Conservation (phyloP, 2,888 invertebrate genomes). For the Mayetiola destructor region DNA sequence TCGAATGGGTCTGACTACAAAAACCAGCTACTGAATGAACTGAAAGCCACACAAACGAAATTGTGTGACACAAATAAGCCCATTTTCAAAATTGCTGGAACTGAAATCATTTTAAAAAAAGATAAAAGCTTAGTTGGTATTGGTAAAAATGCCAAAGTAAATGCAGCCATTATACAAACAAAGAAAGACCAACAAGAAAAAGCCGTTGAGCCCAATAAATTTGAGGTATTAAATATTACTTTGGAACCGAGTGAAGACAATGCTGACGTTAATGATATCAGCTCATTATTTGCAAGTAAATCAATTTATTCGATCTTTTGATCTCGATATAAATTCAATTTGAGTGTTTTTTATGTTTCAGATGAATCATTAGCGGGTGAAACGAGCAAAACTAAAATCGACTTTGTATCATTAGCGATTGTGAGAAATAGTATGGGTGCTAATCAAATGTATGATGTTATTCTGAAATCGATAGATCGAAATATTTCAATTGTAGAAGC, state of each 20-base stretch:
- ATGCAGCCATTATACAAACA: background rate
- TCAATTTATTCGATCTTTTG: background rate
- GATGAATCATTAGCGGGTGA: background rate
- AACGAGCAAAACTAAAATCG: conserved; percentile 38
- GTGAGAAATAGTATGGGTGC: conserved; percentile 50
- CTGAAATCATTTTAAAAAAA: background rate
- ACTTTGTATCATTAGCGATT: conserved; percentile 57
- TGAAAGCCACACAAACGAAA: background rate
- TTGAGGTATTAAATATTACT: background rate
- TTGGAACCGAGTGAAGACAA: background rate
- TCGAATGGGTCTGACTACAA: background rate
- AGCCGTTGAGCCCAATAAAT: background rate
- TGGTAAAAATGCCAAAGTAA: conserved; percentile 3
- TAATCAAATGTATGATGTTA: conserved; percentile 51
- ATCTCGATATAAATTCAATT: background rate
- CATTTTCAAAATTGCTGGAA: background rate
- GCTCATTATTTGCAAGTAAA: background rate
- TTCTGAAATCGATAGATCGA: conserved; percentile 60
- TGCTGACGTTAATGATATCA: background rate
- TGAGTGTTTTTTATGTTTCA: background rate
- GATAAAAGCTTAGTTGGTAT: background rate
- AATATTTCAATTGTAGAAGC: conserved; percentile 41
- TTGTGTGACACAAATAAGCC: background rate
- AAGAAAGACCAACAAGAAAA: background rate
- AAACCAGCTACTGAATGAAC: background rate